Percentiles rank a stretch among this genome's conserved stretches.
These are phyloP conservation scores for Scyliorhinus canicula DNA, from an alignment of 2,797 vertebrate genomes.

Conservation along the genomic window DNA sequence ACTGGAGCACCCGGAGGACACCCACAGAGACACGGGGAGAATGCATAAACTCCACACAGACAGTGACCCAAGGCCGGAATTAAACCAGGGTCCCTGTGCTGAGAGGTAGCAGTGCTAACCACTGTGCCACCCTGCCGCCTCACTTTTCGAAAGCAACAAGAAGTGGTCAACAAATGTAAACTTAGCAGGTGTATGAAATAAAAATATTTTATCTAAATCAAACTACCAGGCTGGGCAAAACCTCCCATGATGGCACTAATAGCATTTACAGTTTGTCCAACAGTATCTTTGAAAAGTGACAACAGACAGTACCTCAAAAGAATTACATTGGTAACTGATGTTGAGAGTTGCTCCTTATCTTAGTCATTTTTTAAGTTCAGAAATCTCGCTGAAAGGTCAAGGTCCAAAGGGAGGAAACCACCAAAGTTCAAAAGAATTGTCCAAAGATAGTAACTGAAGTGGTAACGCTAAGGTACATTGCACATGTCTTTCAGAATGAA, in stretches of 20 bases:
- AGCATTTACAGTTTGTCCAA: neutral
- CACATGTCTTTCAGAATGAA: neutral
- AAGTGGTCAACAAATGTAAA: too few species aligned
- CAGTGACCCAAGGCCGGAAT: too few species aligned
- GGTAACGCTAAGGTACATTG: neutral
- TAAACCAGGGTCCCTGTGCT: too few species aligned
- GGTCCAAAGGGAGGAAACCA: neutral
- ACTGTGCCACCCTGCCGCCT: too few species aligned
- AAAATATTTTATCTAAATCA: neutral
- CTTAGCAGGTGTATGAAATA: neutral
- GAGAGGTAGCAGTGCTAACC: too few species aligned
- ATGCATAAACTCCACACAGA: too few species aligned
- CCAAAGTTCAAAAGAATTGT: neutral
- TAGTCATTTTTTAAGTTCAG: neutral
- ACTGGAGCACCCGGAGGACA: too few species aligned
- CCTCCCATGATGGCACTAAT: neutral
- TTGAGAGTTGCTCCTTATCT: neutral
- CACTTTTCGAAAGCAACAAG: neutral
- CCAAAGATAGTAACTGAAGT: too few species aligned
- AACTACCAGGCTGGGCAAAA: neutral
- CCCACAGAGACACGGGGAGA: too few species aligned
- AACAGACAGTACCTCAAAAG: neutral
- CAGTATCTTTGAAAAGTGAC: neutral
- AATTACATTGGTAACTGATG: neutral
- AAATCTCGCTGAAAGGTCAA: neutral